Percentiles rank a stretch among this genome's conserved stretches.
Conservation (phyloP, 2,888 invertebrate species). For the Lochmaea crataegi region DNA sequence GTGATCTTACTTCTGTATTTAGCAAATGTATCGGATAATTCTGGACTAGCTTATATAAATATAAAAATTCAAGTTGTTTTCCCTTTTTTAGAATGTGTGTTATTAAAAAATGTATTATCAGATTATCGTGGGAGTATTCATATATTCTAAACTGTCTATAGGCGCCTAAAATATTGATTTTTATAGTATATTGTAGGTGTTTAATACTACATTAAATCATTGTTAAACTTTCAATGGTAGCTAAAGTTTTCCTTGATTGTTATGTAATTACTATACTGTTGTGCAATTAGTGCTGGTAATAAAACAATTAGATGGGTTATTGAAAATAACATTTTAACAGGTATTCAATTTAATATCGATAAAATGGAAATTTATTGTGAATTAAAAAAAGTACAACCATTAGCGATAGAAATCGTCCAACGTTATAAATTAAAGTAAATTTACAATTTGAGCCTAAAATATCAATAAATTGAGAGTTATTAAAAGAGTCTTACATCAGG, state of each 20-base stretch:
- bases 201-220: not conserved
- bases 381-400: too few species aligned
- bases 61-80: not conserved
- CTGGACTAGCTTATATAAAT: not conserved
- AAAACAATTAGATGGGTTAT: not conserved
- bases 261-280: not conserved
- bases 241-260: not conserved
- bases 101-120: not conserved
- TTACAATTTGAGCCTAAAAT: too few species aligned
- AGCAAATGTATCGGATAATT: not conserved
- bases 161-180: conserved; percentile 25
- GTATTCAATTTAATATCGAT: too few species aligned
- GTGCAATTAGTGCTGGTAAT: not conserved
- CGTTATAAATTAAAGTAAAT: too few species aligned
- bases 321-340: too few species aligned
- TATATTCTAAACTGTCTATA: conserved; percentile 9
- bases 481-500: too few species aligned
- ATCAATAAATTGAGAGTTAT: too few species aligned
- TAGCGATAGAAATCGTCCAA: too few species aligned
- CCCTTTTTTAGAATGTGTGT: conserved; percentile 4
- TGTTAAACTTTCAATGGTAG: not conserved
- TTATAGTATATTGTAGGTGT: conserved; percentile 16
- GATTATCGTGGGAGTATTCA: not conserved
- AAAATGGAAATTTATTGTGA: too few species aligned
- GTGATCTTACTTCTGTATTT: too few species aligned